These are phyloP conservation scores for Delphinus delphis DNA, from an alignment of 2,113 vertebrate genomes.

Conservation along the genomic window DNA sequence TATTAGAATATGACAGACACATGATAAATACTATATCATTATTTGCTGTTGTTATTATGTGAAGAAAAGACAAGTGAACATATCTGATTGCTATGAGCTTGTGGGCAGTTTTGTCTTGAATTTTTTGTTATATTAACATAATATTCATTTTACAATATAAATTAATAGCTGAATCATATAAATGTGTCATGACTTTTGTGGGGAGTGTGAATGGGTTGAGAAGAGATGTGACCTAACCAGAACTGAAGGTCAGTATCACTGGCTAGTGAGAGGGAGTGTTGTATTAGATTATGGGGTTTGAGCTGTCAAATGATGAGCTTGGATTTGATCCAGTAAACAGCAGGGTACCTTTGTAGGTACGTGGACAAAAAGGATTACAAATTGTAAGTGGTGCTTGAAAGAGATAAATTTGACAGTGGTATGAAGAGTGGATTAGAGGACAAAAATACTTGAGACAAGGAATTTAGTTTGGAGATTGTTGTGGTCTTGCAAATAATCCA, in stretches of 20 bases:
- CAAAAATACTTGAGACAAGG: background rate
- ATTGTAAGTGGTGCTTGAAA: background rate
- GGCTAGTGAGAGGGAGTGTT: background rate
- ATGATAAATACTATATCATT: background rate
- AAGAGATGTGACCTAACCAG: background rate
- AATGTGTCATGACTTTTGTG: background rate
- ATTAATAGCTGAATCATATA: background rate
- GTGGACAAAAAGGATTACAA: background rate
- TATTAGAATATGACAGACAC: background rate
- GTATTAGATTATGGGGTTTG: background rate
- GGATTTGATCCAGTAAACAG: background rate
- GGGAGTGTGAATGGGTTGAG: background rate
- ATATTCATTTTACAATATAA: background rate
- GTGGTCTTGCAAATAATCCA: background rate
- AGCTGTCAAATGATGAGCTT: background rate
- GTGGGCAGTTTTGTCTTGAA: background rate
- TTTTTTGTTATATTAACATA: background rate
- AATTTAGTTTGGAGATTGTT: background rate
- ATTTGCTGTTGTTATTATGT: background rate
- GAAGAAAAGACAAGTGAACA: background rate
- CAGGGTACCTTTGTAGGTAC: background rate
- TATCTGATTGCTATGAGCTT: background rate
- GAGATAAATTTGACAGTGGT: background rate
- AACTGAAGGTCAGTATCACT: background rate
- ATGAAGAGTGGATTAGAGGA: background rate